A percentile compares a stretch with the other conserved stretches of the same genome.
Evolutionary conservation across 2,888 invertebrate genomes (phyloP).

Genomic region (Phengaris arion): DNA sequence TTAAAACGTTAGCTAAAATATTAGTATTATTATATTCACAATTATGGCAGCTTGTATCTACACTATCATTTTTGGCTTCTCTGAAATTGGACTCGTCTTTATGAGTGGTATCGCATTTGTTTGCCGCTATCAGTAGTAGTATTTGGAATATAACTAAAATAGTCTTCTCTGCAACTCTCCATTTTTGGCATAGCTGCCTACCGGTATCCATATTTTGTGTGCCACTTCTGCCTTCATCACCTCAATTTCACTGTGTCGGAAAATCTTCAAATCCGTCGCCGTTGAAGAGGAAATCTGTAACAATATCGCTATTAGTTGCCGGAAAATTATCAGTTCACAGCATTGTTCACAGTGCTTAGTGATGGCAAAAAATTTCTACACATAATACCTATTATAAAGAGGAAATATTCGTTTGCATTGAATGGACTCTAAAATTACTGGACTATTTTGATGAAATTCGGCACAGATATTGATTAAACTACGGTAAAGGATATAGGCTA

Average conservation of each 20-base stretch:
- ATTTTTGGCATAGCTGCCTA: conserved; percentile 51
- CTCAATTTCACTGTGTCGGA: conserved; percentile 39
- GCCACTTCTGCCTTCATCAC: conserved; percentile 63
- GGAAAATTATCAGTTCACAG: not conserved
- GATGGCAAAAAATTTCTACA: not conserved
- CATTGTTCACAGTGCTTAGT: not conserved
- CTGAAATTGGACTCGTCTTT: conserved; percentile 52
- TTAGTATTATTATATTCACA: conserved; percentile 54
- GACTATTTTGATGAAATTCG: too few species aligned
- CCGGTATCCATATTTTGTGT: conserved; percentile 58
- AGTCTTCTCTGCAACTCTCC: conserved; percentile 53
- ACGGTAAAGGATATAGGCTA: too few species aligned
- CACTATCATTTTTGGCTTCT: conserved; percentile 58
- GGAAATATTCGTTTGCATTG: too few species aligned
- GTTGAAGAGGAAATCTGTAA: conserved; percentile 59
- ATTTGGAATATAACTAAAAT: conserved; percentile 58
- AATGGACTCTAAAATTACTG: too few species aligned
- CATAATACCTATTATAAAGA: not conserved
- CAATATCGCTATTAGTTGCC: conserved; percentile 42
- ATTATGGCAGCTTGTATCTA: conserved; percentile 70
- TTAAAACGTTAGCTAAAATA: conserved; percentile 56
- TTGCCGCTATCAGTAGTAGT: conserved; percentile 51
- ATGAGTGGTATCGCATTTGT: conserved; percentile 53
- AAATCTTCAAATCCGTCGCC: conserved; percentile 36
- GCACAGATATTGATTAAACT: too few species aligned